Evolutionary conservation across 2,888 invertebrate species (phyloP), one percentile per base, ranked within the genome.

Genomic region (Drosophila testacea): DNA sequence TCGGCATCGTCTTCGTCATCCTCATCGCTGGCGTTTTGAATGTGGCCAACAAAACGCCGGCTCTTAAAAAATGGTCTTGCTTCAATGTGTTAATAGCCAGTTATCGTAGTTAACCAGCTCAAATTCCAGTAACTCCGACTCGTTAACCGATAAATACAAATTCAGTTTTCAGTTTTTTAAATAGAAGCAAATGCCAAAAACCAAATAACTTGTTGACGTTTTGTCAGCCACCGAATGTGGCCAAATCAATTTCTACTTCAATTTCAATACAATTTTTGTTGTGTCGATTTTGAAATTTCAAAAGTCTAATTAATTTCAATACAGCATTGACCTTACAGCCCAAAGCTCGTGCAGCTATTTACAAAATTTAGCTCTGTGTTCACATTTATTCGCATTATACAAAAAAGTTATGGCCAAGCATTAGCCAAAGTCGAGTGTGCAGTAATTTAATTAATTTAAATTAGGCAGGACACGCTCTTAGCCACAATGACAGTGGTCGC

Each of bases 371-470:
- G 32, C 13, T 48, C 32, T 36, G 13, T 34, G 39, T 11, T 38
- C 38, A 16, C 11, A 47, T 16, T 27, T 46, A 30, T 59, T 64
- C 38, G 54, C 52, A 61, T 57, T 28, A 7, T 16, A 56, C 22
- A 22, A 22, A 22, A 27, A 27, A 13, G 30, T 22, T 47, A 39
- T 54, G 39, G 52, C 34, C 38, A 11, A 11, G 36, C 34, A 36
- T 55, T 13, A 16, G 57, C 41, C 34, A 44, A 41, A 11, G 36
- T 57, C 7, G 50, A 57, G 64, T 55, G 52, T 46, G 56, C 22
- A 32, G 13, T 51, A 32, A 65, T 46, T 62, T 62, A 68, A 79
- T 72, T 84, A 64, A 78, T 73, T 80, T 76, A 81, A 63, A 54
- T 66, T 73, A 44, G 64, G 36, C 72, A 74, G 78, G 63, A 54